phyloP scores from a whole-genome alignment of 2,797 vertebrate genomes.

The Psittacula derbiana region DNA sequence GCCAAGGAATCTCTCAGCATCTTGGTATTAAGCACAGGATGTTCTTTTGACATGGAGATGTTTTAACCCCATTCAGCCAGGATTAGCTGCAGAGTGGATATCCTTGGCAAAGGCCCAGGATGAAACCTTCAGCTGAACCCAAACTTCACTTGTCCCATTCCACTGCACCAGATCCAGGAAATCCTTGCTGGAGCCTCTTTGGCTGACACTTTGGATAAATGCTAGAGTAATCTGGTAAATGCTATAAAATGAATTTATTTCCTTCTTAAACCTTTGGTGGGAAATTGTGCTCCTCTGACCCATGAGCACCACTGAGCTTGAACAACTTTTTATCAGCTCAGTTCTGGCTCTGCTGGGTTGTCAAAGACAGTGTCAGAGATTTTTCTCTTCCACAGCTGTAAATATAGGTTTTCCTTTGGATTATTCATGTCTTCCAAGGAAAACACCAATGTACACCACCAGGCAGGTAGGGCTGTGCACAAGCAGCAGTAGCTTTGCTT shows the following conservation, averaged over 20 bases:
- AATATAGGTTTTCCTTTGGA: neutral
- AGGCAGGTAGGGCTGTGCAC: neutral
- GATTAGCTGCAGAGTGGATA: neutral
- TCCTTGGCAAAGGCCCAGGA: neutral
- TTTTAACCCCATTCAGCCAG: neutral
- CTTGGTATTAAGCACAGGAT: rapidly evolving
- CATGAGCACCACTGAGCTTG: rapidly evolving
- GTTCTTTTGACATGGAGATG: too few species aligned
- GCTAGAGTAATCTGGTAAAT: neutral
- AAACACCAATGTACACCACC: rapidly evolving
- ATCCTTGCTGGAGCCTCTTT: neutral
- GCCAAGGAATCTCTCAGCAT: neutral
- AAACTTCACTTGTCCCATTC: rapidly evolving
- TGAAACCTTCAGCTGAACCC: neutral
- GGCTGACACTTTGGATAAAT: rapidly evolving
- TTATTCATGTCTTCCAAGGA: neutral
- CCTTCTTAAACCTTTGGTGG: neutral
- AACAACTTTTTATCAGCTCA: rapidly evolving
- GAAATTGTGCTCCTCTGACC: neutral
- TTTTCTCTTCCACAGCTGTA: neutral
- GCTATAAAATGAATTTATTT: neutral
- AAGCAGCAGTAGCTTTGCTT: neutral
- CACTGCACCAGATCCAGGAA: too few species aligned
- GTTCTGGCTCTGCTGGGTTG: neutral
- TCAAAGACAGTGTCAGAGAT: rapidly evolving